These are phyloP conservation scores for Malurus melanocephalus DNA, from an alignment of 2,113 vertebrate genomes.

Conservation along the genomic window DNA sequence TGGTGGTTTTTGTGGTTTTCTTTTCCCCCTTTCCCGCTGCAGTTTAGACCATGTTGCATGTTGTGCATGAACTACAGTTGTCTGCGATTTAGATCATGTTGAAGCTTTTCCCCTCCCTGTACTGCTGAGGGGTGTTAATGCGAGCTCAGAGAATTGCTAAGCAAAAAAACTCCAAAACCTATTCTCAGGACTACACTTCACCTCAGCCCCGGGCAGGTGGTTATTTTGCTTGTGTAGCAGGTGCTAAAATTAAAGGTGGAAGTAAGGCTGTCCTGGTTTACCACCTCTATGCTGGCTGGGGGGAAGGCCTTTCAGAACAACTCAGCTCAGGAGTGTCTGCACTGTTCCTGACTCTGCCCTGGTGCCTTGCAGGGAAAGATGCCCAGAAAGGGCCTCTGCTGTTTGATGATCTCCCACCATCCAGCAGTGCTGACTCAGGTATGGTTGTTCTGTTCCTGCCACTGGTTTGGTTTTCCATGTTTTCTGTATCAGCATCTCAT, in stretches of 20 bases:
- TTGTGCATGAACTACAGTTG: neutral
- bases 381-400: conserved; percentile 50
- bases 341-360: neutral
- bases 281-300: neutral
- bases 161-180: neutral
- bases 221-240: neutral
- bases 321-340: neutral
- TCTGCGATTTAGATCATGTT: accelerated
- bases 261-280: neutral
- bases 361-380: conserved; percentile 68
- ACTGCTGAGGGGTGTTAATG: neutral
- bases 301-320: neutral
- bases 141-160: neutral
- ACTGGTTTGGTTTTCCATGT: neutral
- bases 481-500: conserved; percentile 38
- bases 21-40: neutral
- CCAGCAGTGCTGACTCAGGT: conserved; percentile 70
- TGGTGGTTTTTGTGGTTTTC: too few relatives aligned
- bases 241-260: neutral
- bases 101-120: neutral
- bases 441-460: conserved; percentile 6
- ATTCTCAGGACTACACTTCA: neutral
- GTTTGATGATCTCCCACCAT: conserved; percentile 69
- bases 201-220: neutral
- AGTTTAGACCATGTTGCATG: neutral